phyloP scores from a whole-genome alignment of 2,888 invertebrate genomes.

The Synanthedon vespiformis region DNA sequence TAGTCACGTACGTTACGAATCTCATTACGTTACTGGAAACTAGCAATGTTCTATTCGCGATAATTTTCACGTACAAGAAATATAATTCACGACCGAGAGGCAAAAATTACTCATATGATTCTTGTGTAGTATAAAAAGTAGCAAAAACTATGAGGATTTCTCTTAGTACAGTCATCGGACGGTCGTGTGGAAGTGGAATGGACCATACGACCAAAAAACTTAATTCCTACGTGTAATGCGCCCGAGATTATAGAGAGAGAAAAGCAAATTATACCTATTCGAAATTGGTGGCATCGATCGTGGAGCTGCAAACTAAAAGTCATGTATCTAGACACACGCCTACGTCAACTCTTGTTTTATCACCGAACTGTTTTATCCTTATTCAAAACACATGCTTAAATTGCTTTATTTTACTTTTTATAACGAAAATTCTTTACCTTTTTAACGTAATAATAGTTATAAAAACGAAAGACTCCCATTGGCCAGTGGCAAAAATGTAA shows the following conservation, averaged over 20 bases:
- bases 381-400: no score
- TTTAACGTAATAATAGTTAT: no score
- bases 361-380: constrained; percentile 13
- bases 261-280: constrained; percentile 45
- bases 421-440: no score
- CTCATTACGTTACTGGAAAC: constrained; percentile 20
- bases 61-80: constrained; percentile 20
- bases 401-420: no score
- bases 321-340: constrained; percentile 19
- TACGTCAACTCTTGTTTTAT: constrained; percentile 19
- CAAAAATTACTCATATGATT: background rate
- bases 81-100: constrained; percentile 11
- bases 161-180: constrained; percentile 19
- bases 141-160: constrained; percentile 10
- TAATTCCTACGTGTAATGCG: constrained; percentile 42
- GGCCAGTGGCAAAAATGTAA: no score
- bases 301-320: constrained; percentile 27
- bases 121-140: background rate
- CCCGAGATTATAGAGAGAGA: constrained; percentile 45
- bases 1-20: constrained; percentile 26
- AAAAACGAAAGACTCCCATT: no score
- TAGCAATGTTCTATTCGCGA: constrained; percentile 16
- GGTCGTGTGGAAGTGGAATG: constrained; percentile 17
- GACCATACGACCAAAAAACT: constrained; percentile 29
- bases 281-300: constrained; percentile 43